Evolutionary conservation across 2,888 invertebrate species (phyloP), one percentile per base, ranked within the genome.

Genomic region (Sinotaia quadrata): DNA sequence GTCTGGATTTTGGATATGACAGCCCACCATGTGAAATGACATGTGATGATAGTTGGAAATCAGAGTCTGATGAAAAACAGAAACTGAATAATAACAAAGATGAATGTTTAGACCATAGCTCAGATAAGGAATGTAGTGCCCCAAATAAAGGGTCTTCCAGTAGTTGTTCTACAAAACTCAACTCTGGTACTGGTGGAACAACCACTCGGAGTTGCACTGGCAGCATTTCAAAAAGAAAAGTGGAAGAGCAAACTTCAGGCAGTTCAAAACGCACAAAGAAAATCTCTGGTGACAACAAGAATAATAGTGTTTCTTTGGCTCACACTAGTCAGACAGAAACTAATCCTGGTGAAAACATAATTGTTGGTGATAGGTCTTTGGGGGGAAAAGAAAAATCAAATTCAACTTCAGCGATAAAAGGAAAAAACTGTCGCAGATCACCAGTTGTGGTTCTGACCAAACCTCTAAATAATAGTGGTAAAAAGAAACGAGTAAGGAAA

Each of bases 91-190:
- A n/a, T n/a, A n/a, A n/a, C n/a, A n/a, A n/a, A n/a, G n/a, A 73
- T 47, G 51, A 67, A 1, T 73, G 71, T 52, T 56, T 69, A 56
- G 71, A 70, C 24, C 58, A 66, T 29, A 47, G 44, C n/a, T 56
- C 54, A 15, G 65, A 31, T 27, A 56, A 44, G 37, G 31, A 41
- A 12, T 8, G 29, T 21, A 44, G 29, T n/a, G 44, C 47, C n/a
- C 47, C n/a, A 33, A 58, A 36, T 2, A 54, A 65, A 65, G 54
- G 56, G 24, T 54, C 54, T 24, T 8, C 54, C 18, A 31, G 54
- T 29, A 54, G 18, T 27, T 7, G 41, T 33, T 29, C 56, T 31
- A 15, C 65, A 5, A 44, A 27, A 33, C 31, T 29, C 7, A 44
- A 15, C 18, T 36, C 65, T 15, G 41, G 37, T 15, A 24, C 8